Evolutionary conservation across 2,797 vertebrate genomes (phyloP).

Genomic region (Chromis chromis): DNA sequence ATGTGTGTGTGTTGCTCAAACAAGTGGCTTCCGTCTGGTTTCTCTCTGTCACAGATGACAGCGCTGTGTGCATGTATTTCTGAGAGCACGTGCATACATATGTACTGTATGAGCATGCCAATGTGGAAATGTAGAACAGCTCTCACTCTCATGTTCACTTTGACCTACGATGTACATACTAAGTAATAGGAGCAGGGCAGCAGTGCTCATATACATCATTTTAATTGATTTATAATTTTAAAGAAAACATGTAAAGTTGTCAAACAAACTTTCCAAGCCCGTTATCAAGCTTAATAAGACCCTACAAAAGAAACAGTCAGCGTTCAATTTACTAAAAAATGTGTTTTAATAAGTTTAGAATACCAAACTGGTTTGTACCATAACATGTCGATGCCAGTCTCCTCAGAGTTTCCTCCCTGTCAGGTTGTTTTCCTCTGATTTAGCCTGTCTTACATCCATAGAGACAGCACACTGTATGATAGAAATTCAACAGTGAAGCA

Average conservation of each 20-base stretch:
- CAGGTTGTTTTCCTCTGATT: slow-evolving; percentile 77
- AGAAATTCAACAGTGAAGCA: slow-evolving; percentile 81
- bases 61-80: slow-evolving; percentile 52
- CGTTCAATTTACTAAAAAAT: background rate
- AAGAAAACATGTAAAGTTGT: background rate
- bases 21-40: slow-evolving; percentile 65
- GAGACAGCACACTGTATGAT: slow-evolving; percentile 74
- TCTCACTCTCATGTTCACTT: slow-evolving; percentile 42
- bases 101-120: slow-evolving; percentile 13
- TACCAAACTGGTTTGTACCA: slow-evolving; percentile 40
- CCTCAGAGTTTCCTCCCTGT: slow-evolving; percentile 62
- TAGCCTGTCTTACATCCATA: slow-evolving; percentile 66
- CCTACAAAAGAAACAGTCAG: background rate
- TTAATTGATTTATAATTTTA: background rate
- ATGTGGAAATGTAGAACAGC: slow-evolving; percentile 25
- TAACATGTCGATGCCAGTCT: slow-evolving; percentile 57
- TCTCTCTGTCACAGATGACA: slow-evolving; percentile 70
- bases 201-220: background rate
- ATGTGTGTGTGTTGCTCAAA: slow-evolving; percentile 41
- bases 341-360: slow-evolving; percentile 41
- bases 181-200: background rate
- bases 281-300: slow-evolving; percentile 14
- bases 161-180: slow-evolving; percentile 13
- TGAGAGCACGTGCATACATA: slow-evolving; percentile 25
- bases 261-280: slow-evolving; percentile 24